These are phyloP conservation scores for Temnothorax ravouxi DNA, from an alignment of 2,888 invertebrate genomes.

Conservation along the genomic window DNA sequence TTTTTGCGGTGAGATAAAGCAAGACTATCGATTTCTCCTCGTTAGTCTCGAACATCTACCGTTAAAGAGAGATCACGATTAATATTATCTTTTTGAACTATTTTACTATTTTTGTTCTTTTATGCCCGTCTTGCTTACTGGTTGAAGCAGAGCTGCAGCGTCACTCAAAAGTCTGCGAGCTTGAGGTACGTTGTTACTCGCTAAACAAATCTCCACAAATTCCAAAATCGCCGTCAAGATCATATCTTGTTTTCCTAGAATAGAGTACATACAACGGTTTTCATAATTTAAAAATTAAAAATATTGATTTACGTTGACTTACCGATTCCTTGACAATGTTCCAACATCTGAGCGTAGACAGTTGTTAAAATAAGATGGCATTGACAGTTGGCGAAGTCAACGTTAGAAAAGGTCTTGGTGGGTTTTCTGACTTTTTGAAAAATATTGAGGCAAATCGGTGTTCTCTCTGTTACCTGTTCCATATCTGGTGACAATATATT, in stretches of 20 bases:
- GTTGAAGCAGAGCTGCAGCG: constrained; percentile 84
- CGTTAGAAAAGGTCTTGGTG: constrained; percentile 87
- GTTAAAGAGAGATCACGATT: background rate
- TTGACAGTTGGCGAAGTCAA: constrained; percentile 88
- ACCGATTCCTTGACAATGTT: constrained; percentile 89
- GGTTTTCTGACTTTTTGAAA: constrained; percentile 67
- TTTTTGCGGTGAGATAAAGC: constrained; percentile 85
- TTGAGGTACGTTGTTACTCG: constrained; percentile 88
- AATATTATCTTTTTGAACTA: background rate
- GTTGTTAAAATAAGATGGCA: constrained; percentile 88
- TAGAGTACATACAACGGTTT: background rate
- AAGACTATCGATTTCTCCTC: constrained; percentile 80
- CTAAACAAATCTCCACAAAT: constrained; percentile 88
- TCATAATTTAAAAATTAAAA: constrained; percentile 14
- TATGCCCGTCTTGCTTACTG: constrained; percentile 67
- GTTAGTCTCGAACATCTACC: constrained; percentile 61
- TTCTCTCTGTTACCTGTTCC: background rate
- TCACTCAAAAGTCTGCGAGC: constrained; percentile 88
- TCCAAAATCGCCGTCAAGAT: constrained; percentile 88
- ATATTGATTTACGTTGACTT: constrained; percentile 62
- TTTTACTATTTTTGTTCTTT: background rate
- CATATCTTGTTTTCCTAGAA: constrained; percentile 86
- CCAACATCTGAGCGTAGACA: constrained; percentile 88
- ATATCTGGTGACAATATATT: background rate
- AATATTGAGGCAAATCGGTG: constrained; percentile 43